These are phyloP conservation scores for Bubo scandiacus DNA, from an alignment of 2,113 vertebrate species.

Conservation along the genomic window DNA sequence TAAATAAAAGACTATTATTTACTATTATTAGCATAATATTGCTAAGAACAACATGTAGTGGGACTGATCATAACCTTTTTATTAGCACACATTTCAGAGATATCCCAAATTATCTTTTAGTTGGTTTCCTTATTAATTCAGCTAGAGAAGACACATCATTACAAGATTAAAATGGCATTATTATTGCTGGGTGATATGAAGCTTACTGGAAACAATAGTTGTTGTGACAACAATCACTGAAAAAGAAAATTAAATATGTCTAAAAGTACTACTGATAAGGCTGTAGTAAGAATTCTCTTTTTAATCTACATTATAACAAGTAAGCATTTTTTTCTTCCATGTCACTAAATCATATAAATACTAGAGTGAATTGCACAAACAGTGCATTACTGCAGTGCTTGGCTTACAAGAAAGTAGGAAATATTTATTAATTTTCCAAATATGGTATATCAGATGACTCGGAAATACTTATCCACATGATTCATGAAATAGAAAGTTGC, in stretches of 20 bases:
- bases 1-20: constrained; percentile 44
- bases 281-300: constrained; percentile 42
- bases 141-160: constrained; percentile 47
- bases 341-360: background rate
- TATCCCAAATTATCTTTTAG: constrained; percentile 59
- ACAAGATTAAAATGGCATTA: constrained; percentile 63
- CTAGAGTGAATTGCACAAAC: constrained; percentile 29
- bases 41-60: background rate
- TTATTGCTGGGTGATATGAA: constrained; percentile 61
- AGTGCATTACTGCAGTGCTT: background rate
- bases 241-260: constrained; percentile 65
- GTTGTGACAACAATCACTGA: constrained; percentile 67
- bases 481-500: background rate
- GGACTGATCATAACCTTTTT: constrained; percentile 32
- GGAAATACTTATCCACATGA: background rate
- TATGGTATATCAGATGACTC: background rate
- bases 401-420: background rate
- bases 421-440: constrained; percentile 32
- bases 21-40: constrained; percentile 44
- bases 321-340: constrained; percentile 14
- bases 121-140: constrained; percentile 65
- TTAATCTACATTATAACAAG: constrained; percentile 57
- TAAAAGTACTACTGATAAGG: constrained; percentile 61
- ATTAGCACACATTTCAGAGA: constrained; percentile 44
- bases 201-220: constrained; percentile 62